Percentiles rank a stretch among this genome's conserved stretches.
Conservation (phyloP, 2,888 invertebrate genomes). For the Parnassius mnemosyne region DNA sequence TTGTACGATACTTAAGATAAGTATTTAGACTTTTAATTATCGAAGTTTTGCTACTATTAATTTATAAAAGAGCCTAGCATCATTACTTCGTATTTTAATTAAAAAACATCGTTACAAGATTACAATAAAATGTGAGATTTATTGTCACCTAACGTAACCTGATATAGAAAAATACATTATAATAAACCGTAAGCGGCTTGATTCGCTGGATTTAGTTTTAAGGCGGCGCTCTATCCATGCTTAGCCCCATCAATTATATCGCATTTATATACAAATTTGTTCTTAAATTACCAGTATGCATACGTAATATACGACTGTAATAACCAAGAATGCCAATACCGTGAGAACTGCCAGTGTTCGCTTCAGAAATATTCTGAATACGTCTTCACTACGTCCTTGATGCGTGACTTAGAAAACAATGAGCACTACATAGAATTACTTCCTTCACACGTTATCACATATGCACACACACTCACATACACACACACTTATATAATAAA, state of each 20-base stretch:
- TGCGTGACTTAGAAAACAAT: conserved; percentile 65
- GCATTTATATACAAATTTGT: conserved; percentile 26
- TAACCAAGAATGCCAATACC: conserved; percentile 61
- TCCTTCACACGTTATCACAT: conserved; percentile 52
- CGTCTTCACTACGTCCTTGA: conserved; percentile 74
- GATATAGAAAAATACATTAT: conserved; percentile 17
- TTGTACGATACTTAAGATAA: too few species aligned
- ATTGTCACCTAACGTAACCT: conserved; percentile 13
- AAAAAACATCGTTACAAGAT: background rate
- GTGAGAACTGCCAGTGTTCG: conserved; percentile 68
- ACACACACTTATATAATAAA: conserved; percentile 28
- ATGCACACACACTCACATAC: too few species aligned
- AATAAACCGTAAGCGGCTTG: conserved; percentile 9
- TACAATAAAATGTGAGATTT: conserved; percentile 19
- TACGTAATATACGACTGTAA: conserved; percentile 30
- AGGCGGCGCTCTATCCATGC: conserved; percentile 6
- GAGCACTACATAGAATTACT: conserved; percentile 53
- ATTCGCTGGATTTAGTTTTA: conserved; percentile 8
- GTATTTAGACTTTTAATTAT: too few species aligned
- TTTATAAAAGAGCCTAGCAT: too few species aligned
- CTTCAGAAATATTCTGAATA: conserved; percentile 71
- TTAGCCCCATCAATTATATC: conserved; percentile 19
- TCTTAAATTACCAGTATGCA: conserved; percentile 19
- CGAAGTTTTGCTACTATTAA: too few species aligned
- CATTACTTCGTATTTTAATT: background rate